Base-by-base conservation (phyloP, 2,113 vertebrate species). In the Ophthalmolycus amberensis region DNA sequence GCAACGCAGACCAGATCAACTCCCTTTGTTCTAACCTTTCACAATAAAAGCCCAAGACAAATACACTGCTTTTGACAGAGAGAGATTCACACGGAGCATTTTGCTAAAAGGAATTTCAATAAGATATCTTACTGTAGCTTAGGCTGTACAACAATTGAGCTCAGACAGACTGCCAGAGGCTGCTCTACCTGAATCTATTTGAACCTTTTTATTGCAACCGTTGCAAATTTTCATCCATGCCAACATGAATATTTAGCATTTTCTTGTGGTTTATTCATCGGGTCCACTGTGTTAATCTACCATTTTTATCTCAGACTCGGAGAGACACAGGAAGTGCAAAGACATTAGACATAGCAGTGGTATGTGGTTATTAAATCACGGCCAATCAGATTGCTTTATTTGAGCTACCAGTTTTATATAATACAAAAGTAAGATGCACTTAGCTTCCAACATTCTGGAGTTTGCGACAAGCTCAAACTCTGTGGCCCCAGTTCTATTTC, bases 401-500 rank as follows among this genome's bases (percentile, higher is more conserved):
- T 6, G 12, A 14, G 12, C 54, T 6, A 27, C 11, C 54, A 3
- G 7, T 38, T 70, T 34, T 65, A 56, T 4, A 37, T 4, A 40
- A 46, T 3, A 44, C 22, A 25, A 18, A 7, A 78, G 63, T 48
- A 18, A 81, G 62, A 71, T 20, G 71, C 76, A 50, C 71, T 63
- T 8, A 71, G 48, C 75, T 67, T 58, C 65, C 71, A 77, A 85
- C 22, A 27, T 37, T 63, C 48, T 56, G 25, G n/a, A 73, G 66
- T 76, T 85, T 59, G 54, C 75, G 58, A 62, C 79, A 38, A 72
- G 70, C 77, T 67, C 7, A 76, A 80, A 71, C 63, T 75, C 25
- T 4, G 65, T 80, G 29, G 7, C 85, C 85, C 69, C 5, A 6
- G 54, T 86, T 91, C 75, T 77, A 85, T 87, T 85, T 66, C 2